Base-by-base conservation (phyloP, 2,888 invertebrate genomes). In the Philonicus albiceps region DNA sequence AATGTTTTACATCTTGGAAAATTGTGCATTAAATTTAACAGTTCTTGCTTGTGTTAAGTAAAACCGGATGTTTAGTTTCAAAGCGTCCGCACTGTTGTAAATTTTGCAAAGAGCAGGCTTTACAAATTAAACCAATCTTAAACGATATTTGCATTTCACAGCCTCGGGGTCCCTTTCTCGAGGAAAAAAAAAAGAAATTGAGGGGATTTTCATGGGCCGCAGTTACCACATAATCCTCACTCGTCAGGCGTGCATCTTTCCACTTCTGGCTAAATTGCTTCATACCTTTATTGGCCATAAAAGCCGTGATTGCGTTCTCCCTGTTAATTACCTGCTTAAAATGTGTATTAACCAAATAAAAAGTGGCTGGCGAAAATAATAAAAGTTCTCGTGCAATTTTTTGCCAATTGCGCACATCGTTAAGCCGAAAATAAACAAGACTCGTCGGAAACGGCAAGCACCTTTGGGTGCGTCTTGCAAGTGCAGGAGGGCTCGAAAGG, bases 221-320 rank as follows among this genome's bases (percentile, higher is more conserved):
- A 64, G 64, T 19, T 64, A 64, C 64, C 27, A 64, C 64, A 64
- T 64, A 64, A 64, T 64, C 64, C 64, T 64, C 64, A 64, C 34
- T 81, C 49, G 13, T 8, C 34, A 53, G 81, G 64, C 64, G 81
- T 81, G 55, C 27, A 81, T 55, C 81, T 81, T 81, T 55, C 81
- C 53, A 34, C 81, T 64, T 22, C 55, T 64, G 55, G 55, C 34
- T 55, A 64, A 81, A 81, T 81, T 81, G 34, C 55, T 81, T 53
- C 81, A 81, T 81, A 81, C 81, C 53, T 81, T 81, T 81, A 81
- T 81, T 81, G 81, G 55, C 34, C 81, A 81, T 81, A 81, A 81
- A 81, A 81, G 55, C 13, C 34, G 53, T 55, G 53, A 81, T 64
- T 81, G 55, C 34, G 64, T 30, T 55, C 49, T 19, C 30, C 30